phyloP scores from a whole-genome alignment of 1,140 invertebrate genomes.

The Solenopsis fugax region DNA sequence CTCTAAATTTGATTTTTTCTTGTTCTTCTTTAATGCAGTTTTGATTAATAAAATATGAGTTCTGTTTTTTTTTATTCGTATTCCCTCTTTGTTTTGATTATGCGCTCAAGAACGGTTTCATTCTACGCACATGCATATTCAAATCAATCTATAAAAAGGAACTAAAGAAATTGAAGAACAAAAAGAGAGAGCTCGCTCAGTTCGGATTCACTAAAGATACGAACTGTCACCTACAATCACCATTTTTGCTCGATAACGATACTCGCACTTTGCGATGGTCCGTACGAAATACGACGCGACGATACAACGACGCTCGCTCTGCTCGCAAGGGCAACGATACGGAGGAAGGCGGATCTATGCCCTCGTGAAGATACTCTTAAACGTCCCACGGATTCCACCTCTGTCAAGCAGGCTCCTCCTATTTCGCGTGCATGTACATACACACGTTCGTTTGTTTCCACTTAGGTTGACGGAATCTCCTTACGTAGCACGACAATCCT shows the following conservation, averaged over 20 bases:
- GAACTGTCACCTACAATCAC: neutral
- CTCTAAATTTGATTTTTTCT: neutral
- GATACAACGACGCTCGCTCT: constrained; percentile 9
- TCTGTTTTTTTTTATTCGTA: neutral
- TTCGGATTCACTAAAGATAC: neutral
- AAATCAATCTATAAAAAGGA: neutral
- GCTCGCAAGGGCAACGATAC: constrained; percentile 52
- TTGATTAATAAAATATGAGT: neutral
- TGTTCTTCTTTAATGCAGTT: neutral
- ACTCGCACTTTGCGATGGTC: constrained; percentile 29
- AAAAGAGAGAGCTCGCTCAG: neutral
- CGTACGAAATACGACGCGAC: constrained; percentile 26
- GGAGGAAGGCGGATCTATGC: constrained; percentile 61
- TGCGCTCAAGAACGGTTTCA: neutral
- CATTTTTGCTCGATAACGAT: constrained; percentile 11
- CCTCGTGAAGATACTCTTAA: constrained; percentile 63
- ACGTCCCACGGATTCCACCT: constrained; percentile 68
- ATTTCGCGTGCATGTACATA: constrained; percentile 62
- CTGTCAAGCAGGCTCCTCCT: constrained; percentile 68
- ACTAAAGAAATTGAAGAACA: neutral
- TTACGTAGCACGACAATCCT: constrained; percentile 67
- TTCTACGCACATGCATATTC: neutral
- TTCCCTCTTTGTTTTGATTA: neutral
- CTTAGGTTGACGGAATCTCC: constrained; percentile 66
- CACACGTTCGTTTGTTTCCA: constrained; percentile 67